Percentiles rank a stretch among this genome's conserved stretches.
These are phyloP conservation scores for Hippasteria phrygiana DNA, from an alignment of 53 echinoderm and acorn worm species.

Conservation along the genomic window DNA sequence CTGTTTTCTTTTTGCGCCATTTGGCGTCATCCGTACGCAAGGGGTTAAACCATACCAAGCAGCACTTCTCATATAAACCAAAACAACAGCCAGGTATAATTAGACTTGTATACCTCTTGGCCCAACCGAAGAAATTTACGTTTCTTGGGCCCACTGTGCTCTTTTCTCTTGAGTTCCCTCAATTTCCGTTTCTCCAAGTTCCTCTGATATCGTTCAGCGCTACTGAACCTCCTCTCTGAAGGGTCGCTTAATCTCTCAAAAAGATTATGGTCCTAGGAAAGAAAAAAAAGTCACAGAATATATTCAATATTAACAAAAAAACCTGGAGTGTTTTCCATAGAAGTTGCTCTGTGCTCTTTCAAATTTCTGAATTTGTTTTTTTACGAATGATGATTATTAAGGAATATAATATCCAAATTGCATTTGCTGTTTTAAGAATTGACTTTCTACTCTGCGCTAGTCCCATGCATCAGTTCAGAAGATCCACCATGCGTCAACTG, in stretches of 20 bases:
- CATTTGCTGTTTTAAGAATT: too few relatives aligned
- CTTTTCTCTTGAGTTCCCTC: slow-evolving; percentile 82
- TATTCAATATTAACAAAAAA: not conserved
- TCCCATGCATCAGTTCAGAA: too few relatives aligned
- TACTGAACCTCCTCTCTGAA: slow-evolving; percentile 72
- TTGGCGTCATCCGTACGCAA: too few relatives aligned
- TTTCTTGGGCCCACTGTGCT: slow-evolving; percentile 82
- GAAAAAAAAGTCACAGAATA: not conserved
- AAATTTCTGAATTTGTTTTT: too few relatives aligned
- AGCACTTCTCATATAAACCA: not conserved
- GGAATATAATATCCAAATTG: too few relatives aligned
- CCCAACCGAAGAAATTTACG: slow-evolving; percentile 91
- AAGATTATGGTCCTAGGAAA: slow-evolving; percentile 79
- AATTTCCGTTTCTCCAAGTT: slow-evolving; percentile 80
- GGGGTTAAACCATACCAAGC: not conserved
- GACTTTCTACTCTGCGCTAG: too few relatives aligned
- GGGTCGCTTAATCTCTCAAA: slow-evolving; percentile 66
- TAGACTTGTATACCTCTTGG: slow-evolving; percentile 66
- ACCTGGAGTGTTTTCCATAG: too few relatives aligned
- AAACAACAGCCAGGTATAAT: not conserved
- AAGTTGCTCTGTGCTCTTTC: too few relatives aligned
- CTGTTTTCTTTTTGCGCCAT: too few relatives aligned
- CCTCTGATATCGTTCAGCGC: slow-evolving; percentile 79
- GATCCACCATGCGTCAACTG: too few relatives aligned
- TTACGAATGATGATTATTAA: too few relatives aligned